These are phyloP conservation scores for Kryphioiulus occultus DNA, from an alignment of 2,888 invertebrate species.

Conservation along the genomic window DNA sequence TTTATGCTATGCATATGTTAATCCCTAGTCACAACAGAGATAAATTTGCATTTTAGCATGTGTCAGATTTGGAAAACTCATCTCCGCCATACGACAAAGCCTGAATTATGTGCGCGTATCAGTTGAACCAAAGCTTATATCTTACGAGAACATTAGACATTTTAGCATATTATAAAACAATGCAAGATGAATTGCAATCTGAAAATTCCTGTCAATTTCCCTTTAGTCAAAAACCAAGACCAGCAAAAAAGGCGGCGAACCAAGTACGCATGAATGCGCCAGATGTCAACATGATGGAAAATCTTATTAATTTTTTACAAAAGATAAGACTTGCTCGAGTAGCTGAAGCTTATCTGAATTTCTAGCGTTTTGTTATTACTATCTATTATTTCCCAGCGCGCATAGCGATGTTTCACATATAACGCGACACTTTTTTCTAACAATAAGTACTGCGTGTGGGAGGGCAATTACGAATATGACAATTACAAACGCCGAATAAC, in stretches of 20 bases:
- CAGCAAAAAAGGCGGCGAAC: background rate
- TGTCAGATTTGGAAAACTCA: constrained; percentile 19
- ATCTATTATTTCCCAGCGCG: background rate
- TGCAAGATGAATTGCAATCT: background rate
- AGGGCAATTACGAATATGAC: background rate
- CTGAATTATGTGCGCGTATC: constrained; percentile 12
- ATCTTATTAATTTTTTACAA: constrained; percentile 16
- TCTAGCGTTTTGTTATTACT: background rate
- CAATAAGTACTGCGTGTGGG: background rate
- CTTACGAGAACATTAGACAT: background rate
- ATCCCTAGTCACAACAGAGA: constrained; percentile 30
- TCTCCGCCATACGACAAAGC: background rate
- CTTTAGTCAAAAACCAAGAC: background rate
- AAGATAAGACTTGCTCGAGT: background rate
- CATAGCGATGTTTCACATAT: background rate
- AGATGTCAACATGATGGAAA: background rate
- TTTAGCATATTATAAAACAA: constrained; percentile 10
- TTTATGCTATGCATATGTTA: constrained; percentile 13
- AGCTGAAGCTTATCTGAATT: background rate
- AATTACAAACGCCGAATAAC: background rate
- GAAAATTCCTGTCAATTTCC: background rate
- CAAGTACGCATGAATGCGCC: background rate
- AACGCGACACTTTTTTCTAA: background rate
- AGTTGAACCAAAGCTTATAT: background rate
- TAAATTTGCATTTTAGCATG: constrained; percentile 24